These are phyloP conservation scores for Agapornis canus DNA, from an alignment of 2,797 vertebrate genomes.

Conservation along the genomic window DNA sequence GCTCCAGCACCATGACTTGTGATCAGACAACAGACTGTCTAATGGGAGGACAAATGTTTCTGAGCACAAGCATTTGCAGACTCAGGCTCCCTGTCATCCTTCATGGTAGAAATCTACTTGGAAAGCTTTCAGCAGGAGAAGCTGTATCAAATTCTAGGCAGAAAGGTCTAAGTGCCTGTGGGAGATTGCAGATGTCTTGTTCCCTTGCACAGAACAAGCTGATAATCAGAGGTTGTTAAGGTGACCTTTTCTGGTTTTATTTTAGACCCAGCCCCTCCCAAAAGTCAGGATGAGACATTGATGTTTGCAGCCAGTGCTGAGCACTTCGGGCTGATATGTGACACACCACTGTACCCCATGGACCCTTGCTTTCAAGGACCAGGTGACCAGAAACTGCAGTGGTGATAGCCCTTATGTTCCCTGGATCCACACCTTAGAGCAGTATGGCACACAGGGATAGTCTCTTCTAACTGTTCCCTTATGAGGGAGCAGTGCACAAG, in stretches of 20 bases:
- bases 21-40: neutral
- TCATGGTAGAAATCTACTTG: neutral
- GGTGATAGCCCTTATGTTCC: accelerated
- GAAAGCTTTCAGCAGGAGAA: neutral
- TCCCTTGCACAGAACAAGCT: neutral
- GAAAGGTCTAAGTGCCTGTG: neutral
- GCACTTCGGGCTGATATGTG: neutral
- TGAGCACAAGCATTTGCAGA: neutral
- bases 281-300: neutral
- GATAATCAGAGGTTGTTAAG: neutral
- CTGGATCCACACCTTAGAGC: neutral
- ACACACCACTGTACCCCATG: neutral
- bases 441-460: neutral
- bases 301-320: neutral
- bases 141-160: neutral
- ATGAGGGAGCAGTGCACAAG: neutral
- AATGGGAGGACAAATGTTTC: neutral
- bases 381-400: neutral
- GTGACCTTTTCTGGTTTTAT: neutral
- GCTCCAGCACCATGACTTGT: neutral
- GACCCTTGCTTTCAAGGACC: neutral
- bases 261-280: neutral
- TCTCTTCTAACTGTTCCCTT: neutral
- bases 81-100: neutral
- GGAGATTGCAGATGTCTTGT: neutral